Evolutionary conservation across 1,140 invertebrate genomes (phyloP).

Genomic region (Callitettix versicolor): DNA sequence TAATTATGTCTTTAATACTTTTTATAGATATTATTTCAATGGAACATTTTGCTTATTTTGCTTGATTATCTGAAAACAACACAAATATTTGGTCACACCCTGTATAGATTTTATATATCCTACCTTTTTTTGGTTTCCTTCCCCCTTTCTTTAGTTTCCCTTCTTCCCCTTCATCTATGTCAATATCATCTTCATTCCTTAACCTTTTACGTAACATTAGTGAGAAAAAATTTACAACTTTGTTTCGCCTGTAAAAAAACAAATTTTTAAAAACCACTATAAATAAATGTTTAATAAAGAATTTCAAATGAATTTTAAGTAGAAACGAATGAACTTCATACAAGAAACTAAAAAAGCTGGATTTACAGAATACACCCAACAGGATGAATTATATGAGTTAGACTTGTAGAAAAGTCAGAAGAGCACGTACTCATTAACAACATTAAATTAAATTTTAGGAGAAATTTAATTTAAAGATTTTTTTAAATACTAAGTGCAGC

Average conservation of each 20-base stretch:
- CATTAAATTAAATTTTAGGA: too few relatives aligned
- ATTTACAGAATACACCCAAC: too few relatives aligned
- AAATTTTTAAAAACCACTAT: too few relatives aligned
- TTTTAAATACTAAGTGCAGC: too few relatives aligned
- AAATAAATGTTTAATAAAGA: too few relatives aligned
- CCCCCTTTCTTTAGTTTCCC: conserved; percentile 43
- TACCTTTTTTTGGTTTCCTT: conserved; percentile 39
- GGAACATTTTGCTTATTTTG: conserved; percentile 27
- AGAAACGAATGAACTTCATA: too few relatives aligned
- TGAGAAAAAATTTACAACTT: conserved; percentile 89
- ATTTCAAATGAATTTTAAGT: too few relatives aligned
- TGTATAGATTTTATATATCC: background rate
- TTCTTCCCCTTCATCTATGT: conserved; percentile 60
- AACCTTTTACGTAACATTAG: conserved; percentile 84
- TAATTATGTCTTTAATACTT: background rate
- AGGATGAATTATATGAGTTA: too few relatives aligned
- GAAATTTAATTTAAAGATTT: too few relatives aligned
- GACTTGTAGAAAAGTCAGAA: too few relatives aligned
- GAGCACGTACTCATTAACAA: too few relatives aligned
- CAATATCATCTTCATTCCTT: conserved; percentile 68
- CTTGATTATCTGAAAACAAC: conserved; percentile 14
- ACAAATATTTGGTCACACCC: conserved; percentile 1
- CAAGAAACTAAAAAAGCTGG: too few relatives aligned
- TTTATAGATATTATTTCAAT: conserved; percentile 20
- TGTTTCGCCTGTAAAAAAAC: conserved; percentile 59